Base-by-base conservation (phyloP, 2,888 invertebrate genomes). In the Elmis aenea region DNA sequence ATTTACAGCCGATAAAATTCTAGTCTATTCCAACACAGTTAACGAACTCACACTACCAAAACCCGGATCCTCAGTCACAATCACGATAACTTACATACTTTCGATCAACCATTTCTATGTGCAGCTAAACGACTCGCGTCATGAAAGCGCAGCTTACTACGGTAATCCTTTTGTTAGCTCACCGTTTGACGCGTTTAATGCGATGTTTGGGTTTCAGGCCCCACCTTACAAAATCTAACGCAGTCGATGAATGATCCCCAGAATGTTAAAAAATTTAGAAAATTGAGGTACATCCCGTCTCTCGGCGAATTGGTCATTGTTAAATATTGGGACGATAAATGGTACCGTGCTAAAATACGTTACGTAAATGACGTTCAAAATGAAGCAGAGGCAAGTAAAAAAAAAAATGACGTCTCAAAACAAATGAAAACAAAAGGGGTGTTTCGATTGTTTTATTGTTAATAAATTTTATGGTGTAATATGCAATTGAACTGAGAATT, bases 341-440 rank as follows among this genome's bases (percentile, higher is more conserved):
- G 43, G 43, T 36, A 39, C 21, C 14, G 43, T 6, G 43, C 22
- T 2, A 37, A 39, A 23, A 36, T 43, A n/a, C 24, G 16, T 8
- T n/a, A 15, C 2, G 30, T 42, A 2, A 8, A 16, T n/a, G 16
- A 29, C 6, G 27, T 31, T 5, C 26, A 35, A 15, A 22, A 21
- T 26, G 26, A 29, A 12, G 11, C 13, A 13, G 16, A 22, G 12
- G 22, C n/a, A n/a, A n/a, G n/a, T n/a, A n/a, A n/a, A n/a, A n/a
- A n/a, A n/a, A n/a, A n/a, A n/a, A n/a, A n/a, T n/a, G n/a, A n/a
- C n/a, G n/a, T n/a, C n/a, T n/a, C n/a, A n/a, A n/a, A n/a, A n/a
- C n/a, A n/a, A n/a, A n/a, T n/a, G n/a, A n/a, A n/a, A n/a, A n/a
- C n/a, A n/a, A n/a, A n/a, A n/a, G n/a, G n/a, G n/a, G n/a, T n/a